Evolutionary conservation across 2,797 vertebrate species (phyloP).

Genomic region (Calcarius lapponicus): DNA sequence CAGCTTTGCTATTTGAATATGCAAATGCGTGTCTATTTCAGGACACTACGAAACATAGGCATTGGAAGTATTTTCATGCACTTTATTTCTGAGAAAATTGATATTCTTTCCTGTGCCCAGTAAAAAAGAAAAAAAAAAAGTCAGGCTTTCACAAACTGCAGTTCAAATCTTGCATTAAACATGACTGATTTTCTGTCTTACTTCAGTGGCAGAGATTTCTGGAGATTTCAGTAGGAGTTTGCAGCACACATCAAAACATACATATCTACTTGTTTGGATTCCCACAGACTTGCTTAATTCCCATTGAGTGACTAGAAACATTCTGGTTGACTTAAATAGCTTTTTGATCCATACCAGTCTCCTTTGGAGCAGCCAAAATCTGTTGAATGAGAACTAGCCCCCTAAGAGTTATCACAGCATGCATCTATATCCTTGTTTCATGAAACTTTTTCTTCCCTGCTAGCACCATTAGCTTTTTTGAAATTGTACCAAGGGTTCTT

Average conservation of each 20-base stretch:
- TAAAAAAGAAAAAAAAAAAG: not conserved
- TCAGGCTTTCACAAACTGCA: not conserved
- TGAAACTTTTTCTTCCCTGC: not conserved
- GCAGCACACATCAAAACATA: not conserved
- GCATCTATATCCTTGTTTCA: not conserved
- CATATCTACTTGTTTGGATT: not conserved
- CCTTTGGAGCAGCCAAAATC: not conserved
- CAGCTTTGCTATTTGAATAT: not conserved
- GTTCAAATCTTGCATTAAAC: not conserved
- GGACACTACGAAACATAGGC: not conserved
- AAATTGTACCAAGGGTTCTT: not conserved
- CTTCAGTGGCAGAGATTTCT: not conserved
- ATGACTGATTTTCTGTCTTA: not conserved
- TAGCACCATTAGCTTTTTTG: not conserved
- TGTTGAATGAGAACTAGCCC: not conserved
- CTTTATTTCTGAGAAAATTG: not conserved
- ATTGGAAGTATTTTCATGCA: not conserved
- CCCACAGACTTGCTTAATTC: conserved; percentile 1
- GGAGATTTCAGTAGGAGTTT: not conserved
- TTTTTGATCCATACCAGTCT: conserved; percentile 21
- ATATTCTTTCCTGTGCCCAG: not conserved
- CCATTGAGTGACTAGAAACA: not conserved
- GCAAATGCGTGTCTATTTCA: accelerated
- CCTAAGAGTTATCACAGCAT: not conserved
- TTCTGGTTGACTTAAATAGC: conserved; percentile 12